A percentile compares a stretch with the other conserved stretches of the same genome.
phyloP scores from a whole-genome alignment of 2,113 vertebrate genomes.

The Dasypus novemcinctus region DNA sequence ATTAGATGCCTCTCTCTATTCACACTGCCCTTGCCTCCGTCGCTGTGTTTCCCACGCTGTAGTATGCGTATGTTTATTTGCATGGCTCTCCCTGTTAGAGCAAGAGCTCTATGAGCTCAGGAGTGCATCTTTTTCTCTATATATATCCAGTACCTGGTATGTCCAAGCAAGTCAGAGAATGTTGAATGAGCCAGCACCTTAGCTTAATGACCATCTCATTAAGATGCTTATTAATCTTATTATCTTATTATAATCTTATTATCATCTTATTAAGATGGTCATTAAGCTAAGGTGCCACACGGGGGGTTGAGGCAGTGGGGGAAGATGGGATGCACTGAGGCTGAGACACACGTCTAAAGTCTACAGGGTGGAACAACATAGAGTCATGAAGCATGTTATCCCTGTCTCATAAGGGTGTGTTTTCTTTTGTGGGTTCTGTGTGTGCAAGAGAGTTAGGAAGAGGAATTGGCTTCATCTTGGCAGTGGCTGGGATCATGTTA shows the following conservation, averaged over 20 bases:
- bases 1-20: not conserved
- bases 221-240: no score
- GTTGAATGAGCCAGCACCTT: no score
- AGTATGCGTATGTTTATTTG: not conserved
- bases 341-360: not conserved
- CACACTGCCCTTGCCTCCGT: not conserved
- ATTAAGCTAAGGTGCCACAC: not conserved
- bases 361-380: not conserved
- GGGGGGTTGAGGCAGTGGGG: not conserved
- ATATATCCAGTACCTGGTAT: not conserved
- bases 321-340: not conserved
- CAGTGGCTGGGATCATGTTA: not conserved
- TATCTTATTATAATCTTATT: no score
- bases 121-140: not conserved
- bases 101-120: not conserved
- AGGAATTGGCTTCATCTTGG: not conserved
- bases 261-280: not conserved
- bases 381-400: not conserved
- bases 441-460: not conserved
- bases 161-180: no score
- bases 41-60: not conserved
- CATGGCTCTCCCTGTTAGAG: not conserved
- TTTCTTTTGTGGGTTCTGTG: not conserved
- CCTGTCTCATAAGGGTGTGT: fast-evolving
- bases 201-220: no score